These are phyloP conservation scores for Rhodinocichla rosea DNA, from an alignment of 2,113 vertebrate species.

Conservation along the genomic window DNA sequence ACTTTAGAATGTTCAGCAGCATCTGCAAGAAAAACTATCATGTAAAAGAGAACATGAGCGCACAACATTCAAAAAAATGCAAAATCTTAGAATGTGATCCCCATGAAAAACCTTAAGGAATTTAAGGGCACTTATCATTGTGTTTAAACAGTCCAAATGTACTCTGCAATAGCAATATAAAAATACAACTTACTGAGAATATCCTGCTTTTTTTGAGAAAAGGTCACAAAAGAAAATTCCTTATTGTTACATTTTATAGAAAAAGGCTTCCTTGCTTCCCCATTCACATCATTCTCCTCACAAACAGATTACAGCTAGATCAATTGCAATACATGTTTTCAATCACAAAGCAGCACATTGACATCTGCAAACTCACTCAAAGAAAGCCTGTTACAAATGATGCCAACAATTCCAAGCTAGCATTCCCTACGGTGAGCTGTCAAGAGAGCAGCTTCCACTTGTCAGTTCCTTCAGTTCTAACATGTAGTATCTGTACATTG, in stretches of 20 bases:
- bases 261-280: neutral
- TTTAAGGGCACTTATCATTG: neutral
- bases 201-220: neutral
- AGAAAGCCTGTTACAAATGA: neutral
- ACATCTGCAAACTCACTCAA: neutral
- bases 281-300: neutral
- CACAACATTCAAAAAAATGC: neutral
- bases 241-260: neutral
- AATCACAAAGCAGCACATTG: neutral
- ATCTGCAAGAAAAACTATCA: conserved; percentile 50
- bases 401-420: neutral
- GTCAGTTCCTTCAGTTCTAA: neutral
- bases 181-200: neutral
- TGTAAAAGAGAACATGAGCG: neutral
- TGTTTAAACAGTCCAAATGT: neutral
- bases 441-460: neutral
- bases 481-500: neutral
- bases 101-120: neutral
- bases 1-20: conserved; percentile 35
- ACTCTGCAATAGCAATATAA: neutral
- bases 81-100: neutral
- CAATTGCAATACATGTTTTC: neutral
- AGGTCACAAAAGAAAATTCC: neutral
- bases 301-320: neutral
- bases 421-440: neutral